Conservation (phyloP, 1,140 invertebrate genomes). For the Drosophila pruinosa region DNA sequence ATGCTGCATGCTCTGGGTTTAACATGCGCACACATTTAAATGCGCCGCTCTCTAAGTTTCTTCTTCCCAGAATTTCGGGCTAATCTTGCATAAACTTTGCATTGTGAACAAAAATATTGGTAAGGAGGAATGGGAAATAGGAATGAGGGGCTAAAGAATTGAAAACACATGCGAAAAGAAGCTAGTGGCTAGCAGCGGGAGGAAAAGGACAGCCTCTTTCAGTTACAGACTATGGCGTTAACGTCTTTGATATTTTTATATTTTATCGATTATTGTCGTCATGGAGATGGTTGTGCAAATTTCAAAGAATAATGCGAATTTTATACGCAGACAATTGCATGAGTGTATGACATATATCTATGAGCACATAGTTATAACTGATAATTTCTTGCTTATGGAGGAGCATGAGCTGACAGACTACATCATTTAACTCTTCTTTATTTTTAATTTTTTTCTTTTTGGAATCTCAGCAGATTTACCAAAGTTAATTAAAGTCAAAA, state of each 20-base stretch:
- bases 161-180: neutral
- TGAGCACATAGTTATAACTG: neutral
- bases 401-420: neutral
- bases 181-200: neutral
- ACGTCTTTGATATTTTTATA: conserved; percentile 39
- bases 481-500: too few species aligned
- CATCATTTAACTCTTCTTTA: too few species aligned
- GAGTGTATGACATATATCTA: conserved; percentile 1
- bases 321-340: conserved; percentile 14
- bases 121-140: neutral
- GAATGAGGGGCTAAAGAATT: too few species aligned
- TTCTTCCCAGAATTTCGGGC: conserved; percentile 29
- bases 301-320: conserved; percentile 43
- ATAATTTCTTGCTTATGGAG: neutral
- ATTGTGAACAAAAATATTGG: neutral
- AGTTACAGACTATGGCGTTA: conserved; percentile 16
- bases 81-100: conserved; percentile 29
- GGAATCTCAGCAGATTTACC: too few species aligned
- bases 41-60: conserved; percentile 4
- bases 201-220: neutral
- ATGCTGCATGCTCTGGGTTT: neutral
- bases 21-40: conserved; percentile 21
- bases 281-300: conserved; percentile 25
- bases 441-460: too few species aligned
- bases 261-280: neutral